Base-by-base conservation (phyloP, 92 coral and sea anemone genomes). In the Parazoanthus atlanticus region DNA sequence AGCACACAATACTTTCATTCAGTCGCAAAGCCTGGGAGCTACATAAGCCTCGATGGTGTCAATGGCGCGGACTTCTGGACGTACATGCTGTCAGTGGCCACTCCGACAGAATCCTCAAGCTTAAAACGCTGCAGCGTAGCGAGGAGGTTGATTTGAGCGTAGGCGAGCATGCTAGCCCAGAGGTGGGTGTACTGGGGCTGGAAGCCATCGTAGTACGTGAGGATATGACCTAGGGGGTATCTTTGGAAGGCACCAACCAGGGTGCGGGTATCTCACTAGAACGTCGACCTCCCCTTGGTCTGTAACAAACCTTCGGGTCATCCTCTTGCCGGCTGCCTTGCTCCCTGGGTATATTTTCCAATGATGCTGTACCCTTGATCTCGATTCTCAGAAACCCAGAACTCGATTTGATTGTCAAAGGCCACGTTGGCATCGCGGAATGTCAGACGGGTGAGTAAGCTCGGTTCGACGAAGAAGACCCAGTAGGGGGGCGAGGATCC, bases 141-240 rank as follows among this genome's bases (percentile, higher is more conserved):
- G 31, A 31, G 29, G 29, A 75, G 58, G 26, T 83, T 66, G 28
- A 64, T 83, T 3, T 83, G 75, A 17, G 76, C 54, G 17, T 66
- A 83, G n/a, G 86, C 86, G 3, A 83, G 31, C 86, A 83, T 83
- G 10, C 30, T 31, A 8, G 86, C 86, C 16, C 86, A 34, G 29
- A 83, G 30, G 32, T 83, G 86, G 6, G 86, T 10, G 30, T 84
- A 69, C 5, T 84, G 78, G 32, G 88, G 79, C 56, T 47, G 58
- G 6, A 5, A 0, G 0, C 84, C 74, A 65, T 82, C 86, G 8
- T 82, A 82, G 29, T 82, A 65, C 4, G 76, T 65, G 23, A 82
- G 72, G 19, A 52, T 56, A 11, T 46, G 26, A 33, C 83, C 83
- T 6, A 79, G 61, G 25, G 65, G 58, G 65, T 64, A 79, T 34